Base-by-base conservation (phyloP, 2,797 vertebrate species). In the Paedocypris micromegethes region DNA sequence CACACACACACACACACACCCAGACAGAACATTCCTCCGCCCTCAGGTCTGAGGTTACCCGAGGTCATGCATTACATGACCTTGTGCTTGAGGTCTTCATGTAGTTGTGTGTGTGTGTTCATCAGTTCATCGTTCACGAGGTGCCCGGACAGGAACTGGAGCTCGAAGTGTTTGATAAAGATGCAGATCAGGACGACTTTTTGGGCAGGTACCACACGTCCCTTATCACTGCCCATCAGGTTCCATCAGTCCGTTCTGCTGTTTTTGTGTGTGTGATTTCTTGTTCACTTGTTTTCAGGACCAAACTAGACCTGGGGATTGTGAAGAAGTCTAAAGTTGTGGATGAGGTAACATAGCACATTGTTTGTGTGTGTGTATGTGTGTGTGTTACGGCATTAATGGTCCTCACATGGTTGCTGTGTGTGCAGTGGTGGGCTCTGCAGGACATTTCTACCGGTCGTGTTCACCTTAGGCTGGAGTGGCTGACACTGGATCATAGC, bases 91-190 rank as follows among this genome's bases (percentile, higher is more conserved):
- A 9, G 23, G 3, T 58, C 47, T 37, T 58, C 8, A 9, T 9
- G 9, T 60, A 3, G 44, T n/a, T 37, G 38, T 23, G 8, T 55
- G 3, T 65, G 52, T 65, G 41, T 59, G 58, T 47, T 37, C 39
- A n/a, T 48, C 46, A 48, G 46, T 54, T 55, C 70, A 90, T 95
- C 69, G 92, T 96, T 72, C 94, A 96, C 42, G 95, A 96, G 82
- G 95, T 97, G 59, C 94, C 94, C 49, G 95, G 95, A 72, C 95
- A 97, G 78, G 93, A 94, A 87, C 80, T 97, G 79, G 95, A 96
- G 78, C 90, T 96, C 83, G 94, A 97, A 78, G 83, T 97, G 39
- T 96, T 93, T 83, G 95, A 96, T 86, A 97, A 97, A 87, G 95
- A 97, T 77, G 79, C 93, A 59, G 93, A 96, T 85, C 87, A 97